phyloP scores from a whole-genome alignment of 2,888 invertebrate genomes.

The Bembecia ichneumoniformis region DNA sequence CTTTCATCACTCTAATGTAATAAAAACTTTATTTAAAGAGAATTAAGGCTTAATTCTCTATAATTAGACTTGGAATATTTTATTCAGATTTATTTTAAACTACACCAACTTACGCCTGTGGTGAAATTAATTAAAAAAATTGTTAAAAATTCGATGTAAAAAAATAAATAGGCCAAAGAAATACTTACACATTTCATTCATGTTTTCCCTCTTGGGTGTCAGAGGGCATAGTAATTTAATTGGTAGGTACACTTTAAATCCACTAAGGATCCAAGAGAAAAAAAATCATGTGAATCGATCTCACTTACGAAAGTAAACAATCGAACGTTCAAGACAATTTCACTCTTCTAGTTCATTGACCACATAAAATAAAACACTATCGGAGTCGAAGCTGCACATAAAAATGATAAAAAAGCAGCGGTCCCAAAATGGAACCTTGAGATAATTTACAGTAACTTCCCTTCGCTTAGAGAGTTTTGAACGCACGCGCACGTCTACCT shows the following conservation, averaged over 20 bases:
- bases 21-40: constrained; percentile 12
- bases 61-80: constrained; percentile 8
- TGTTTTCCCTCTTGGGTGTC: constrained; percentile 9
- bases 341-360: constrained; percentile 21
- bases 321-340: constrained; percentile 11
- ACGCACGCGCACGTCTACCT: constrained; percentile 55
- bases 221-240: background rate
- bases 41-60: constrained; percentile 11
- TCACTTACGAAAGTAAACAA: constrained; percentile 34
- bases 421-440: constrained; percentile 32
- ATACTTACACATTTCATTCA: constrained; percentile 64
- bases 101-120: too few species aligned
- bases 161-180: constrained; percentile 1
- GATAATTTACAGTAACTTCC: constrained; percentile 35
- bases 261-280: background rate
- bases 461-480: constrained; percentile 23
- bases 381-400: background rate
- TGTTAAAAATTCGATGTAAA: too few species aligned
- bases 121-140: too few species aligned
- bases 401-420: constrained; percentile 17
- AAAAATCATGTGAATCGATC: constrained; percentile 34
- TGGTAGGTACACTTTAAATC: background rate
- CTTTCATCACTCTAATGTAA: constrained; percentile 8
- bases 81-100: constrained; percentile 6
- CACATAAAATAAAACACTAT: constrained; percentile 16